Conservation (phyloP, 2,888 invertebrate species). For the Petrolisthes cinctipes region DNA sequence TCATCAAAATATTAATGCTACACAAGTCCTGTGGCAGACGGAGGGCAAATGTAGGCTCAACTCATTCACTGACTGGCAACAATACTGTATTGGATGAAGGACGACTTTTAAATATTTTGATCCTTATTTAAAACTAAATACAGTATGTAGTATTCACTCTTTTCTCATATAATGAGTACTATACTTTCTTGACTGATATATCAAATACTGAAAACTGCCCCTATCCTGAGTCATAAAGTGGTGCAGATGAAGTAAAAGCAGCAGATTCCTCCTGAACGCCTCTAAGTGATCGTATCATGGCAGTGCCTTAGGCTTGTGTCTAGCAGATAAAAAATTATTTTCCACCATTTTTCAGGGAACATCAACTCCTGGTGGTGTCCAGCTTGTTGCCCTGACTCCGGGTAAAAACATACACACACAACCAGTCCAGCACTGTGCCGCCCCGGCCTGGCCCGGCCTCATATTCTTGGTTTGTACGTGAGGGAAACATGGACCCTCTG, state of each 20-base stretch:
- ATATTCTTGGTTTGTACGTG: conserved; percentile 74
- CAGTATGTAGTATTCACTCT: conserved; percentile 14
- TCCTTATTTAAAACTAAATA: conserved; percentile 46
- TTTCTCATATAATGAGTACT: conserved; percentile 24
- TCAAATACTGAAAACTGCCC: conserved; percentile 39
- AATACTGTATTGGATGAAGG: conserved; percentile 37
- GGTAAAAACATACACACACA: background rate
- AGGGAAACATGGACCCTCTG: conserved; percentile 73
- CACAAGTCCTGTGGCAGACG: conserved; percentile 54
- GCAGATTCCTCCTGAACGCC: conserved; percentile 32
- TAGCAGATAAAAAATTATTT: conserved; percentile 38
- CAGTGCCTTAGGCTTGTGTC: conserved; percentile 55
- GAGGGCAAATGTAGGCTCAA: conserved; percentile 48
- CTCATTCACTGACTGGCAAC: conserved; percentile 30
- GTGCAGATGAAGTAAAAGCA: conserved; percentile 44
- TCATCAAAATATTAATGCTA: conserved; percentile 56
- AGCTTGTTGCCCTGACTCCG: background rate
- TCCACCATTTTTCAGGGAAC: conserved; percentile 34
- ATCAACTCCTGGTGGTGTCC: background rate
- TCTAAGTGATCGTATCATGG: conserved; percentile 47
- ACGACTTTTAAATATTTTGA: conserved; percentile 48
- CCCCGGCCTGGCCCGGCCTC: conserved; percentile 62
- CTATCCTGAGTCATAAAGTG: conserved; percentile 29
- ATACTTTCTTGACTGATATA: conserved; percentile 25
- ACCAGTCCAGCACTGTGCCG: background rate